Conservation (phyloP, 2,113 vertebrate genomes). For the Esox niger region DNA sequence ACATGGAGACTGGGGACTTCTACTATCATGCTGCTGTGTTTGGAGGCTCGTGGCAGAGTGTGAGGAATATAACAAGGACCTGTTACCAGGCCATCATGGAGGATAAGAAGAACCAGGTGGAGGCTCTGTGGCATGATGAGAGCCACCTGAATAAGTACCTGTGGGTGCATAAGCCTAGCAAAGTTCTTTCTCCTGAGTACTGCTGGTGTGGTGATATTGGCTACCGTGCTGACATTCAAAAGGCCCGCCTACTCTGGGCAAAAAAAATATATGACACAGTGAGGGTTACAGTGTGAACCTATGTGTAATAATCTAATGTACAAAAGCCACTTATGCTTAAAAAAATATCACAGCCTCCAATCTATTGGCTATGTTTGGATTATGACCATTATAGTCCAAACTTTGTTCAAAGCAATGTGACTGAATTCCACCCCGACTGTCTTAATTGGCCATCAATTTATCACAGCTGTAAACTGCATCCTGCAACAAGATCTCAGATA, state of each 20-base stretch:
- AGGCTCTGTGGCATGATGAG: slow-evolving; percentile 80
- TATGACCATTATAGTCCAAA: no score
- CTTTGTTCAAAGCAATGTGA: no score
- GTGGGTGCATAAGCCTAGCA: slow-evolving; percentile 71
- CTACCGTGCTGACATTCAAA: slow-evolving; percentile 41
- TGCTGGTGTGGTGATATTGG: slow-evolving; percentile 68
- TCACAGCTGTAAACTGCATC: no score
- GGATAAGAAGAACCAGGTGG: slow-evolving; percentile 68
- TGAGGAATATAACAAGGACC: slow-evolving; percentile 56
- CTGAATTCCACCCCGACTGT: no score
- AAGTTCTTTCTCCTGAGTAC: slow-evolving; percentile 78
- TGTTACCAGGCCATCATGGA: slow-evolving; percentile 59
- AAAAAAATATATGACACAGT: slow-evolving; percentile 56
- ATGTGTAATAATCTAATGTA: no score
- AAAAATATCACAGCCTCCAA: no score
- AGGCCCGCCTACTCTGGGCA: slow-evolving; percentile 57
- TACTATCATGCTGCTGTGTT: slow-evolving; percentile 80
- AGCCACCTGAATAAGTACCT: slow-evolving; percentile 80
- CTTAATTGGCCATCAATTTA: no score
- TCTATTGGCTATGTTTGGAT: no score
- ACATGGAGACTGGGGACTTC: slow-evolving; percentile 64
- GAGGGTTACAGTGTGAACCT: slow-evolving; percentile 18
- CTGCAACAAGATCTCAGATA: no score
- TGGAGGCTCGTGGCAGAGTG: slow-evolving; percentile 65
- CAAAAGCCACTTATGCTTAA: no score